Evolutionary conservation across 2,113 vertebrate genomes (phyloP), one percentile per base, ranked within the genome.

Genomic region (Pleuronectes platessa): DNA sequence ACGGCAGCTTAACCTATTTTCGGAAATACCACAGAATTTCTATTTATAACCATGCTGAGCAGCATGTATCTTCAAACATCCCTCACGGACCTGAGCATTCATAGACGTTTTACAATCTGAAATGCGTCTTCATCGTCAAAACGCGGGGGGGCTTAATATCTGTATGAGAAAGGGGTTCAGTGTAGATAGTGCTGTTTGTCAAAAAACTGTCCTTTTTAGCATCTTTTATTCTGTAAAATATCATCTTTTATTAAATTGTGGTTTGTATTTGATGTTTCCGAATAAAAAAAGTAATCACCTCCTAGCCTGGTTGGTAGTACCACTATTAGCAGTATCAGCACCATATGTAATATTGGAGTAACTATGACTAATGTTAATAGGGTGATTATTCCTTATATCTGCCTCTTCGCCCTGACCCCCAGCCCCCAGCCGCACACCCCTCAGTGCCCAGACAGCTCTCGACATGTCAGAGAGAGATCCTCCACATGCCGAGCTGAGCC

Each of bases 1-100:
- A 93, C 93, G 93, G 93, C 92, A 95, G 93, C 92, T 95, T 95
- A 95, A 95, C 94, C 94, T 94, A 94, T 95, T 95, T 95, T 94
- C 88, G 80, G 94, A 94, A 94, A 93, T 93, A 93, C 92, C 93
- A 92, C 89, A 86, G 83, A 91, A 91, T 86, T 89, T 92, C 94
- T 95, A 94, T 94, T 94, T 93, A 89, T 95, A 94, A 88, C 90
- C n/a, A 23, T 86, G 86, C 93, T 90, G 93, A 92, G 89, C 92
- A 86, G 92, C 87, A 66, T 78, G 92, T 83, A 86, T 92, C 89
- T 88, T 85, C 88, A 88, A 89, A 86, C 83, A 83, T 88, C 91
- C 87, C 89, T 88, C 76, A 90, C 49, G 76, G 83, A 89, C 87
- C 82, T 83, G 77, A 88, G 83, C 83, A 82, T 75, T 87, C 83